A percentile compares a stretch with the other conserved stretches of the same genome.
phyloP scores from a whole-genome alignment of 64 coral and sea anemone species.

The Anthopleura sola region DNA sequence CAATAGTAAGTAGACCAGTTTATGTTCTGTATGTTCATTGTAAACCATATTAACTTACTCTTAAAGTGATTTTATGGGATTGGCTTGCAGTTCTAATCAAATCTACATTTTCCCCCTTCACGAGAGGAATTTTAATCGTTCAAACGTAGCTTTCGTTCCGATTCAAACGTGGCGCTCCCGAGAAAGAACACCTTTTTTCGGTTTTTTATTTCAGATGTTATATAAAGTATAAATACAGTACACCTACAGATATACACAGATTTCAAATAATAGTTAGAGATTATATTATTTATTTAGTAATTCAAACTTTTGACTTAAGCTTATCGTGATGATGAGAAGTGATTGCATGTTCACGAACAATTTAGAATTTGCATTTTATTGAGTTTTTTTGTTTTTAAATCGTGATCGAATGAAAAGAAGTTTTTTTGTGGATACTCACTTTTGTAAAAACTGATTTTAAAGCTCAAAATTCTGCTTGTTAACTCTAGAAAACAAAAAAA shows the following conservation, averaged over 20 bases:
- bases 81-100: not conserved
- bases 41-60: not conserved
- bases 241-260: not conserved
- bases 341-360: not conserved
- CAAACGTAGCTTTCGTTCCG: not conserved
- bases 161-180: not conserved
- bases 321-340: not conserved
- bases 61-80: not conserved
- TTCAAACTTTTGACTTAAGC: slow-evolving; percentile 6
- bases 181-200: not conserved
- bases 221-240: not conserved
- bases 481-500: not conserved
- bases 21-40: not conserved
- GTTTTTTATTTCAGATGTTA: not conserved
- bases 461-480: not conserved
- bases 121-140: not conserved
- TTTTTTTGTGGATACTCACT: not conserved
- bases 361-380: not conserved
- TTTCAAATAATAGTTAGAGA: not conserved
- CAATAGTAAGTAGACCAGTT: not conserved
- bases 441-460: not conserved
- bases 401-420: not conserved
- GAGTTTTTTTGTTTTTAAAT: not conserved
- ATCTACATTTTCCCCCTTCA: not conserved
- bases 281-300: not conserved